A percentile compares a stretch with the other conserved stretches of the same genome.
phyloP scores from a whole-genome alignment of 2,888 invertebrate species.

The Hyalella azteca region DNA sequence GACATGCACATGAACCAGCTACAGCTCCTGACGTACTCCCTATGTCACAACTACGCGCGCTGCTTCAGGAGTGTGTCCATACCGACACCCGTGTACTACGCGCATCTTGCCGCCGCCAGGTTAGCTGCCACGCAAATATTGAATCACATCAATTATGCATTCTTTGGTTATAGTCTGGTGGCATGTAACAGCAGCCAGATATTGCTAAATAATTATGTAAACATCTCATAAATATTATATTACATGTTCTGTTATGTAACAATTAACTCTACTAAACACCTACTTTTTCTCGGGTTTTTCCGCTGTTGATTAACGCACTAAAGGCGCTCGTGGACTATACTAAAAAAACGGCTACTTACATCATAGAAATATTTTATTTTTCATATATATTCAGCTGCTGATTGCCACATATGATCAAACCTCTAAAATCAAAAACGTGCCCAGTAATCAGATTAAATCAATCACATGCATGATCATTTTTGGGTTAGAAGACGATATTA shows the following conservation, averaged over 20 bases:
- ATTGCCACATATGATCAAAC: neutral
- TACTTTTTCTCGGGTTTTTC: neutral
- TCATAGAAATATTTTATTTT: no score
- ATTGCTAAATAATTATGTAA: neutral
- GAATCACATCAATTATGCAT: neutral
- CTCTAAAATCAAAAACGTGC: neutral
- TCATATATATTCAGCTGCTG: neutral
- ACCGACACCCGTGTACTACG: constrained; percentile 64
- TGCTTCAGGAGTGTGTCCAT: constrained; percentile 71
- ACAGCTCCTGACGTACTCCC: constrained; percentile 78
- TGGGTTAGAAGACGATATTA: neutral
- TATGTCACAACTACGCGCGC: constrained; percentile 85
- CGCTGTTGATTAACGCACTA: neutral
- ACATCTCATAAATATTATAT: neutral
- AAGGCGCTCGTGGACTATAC: neutral
- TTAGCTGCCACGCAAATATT: neutral
- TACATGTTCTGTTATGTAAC: neutral
- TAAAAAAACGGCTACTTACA: neutral
- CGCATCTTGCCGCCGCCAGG: constrained; percentile 60
- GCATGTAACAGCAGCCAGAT: neutral
- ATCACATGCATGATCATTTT: neutral
- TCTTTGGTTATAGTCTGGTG: neutral
- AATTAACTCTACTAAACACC: neutral
- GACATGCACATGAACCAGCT: constrained; percentile 75
- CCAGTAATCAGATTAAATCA: neutral